phyloP scores from a whole-genome alignment of 1,140 invertebrate genomes.

The Argopecten irradians region DNA sequence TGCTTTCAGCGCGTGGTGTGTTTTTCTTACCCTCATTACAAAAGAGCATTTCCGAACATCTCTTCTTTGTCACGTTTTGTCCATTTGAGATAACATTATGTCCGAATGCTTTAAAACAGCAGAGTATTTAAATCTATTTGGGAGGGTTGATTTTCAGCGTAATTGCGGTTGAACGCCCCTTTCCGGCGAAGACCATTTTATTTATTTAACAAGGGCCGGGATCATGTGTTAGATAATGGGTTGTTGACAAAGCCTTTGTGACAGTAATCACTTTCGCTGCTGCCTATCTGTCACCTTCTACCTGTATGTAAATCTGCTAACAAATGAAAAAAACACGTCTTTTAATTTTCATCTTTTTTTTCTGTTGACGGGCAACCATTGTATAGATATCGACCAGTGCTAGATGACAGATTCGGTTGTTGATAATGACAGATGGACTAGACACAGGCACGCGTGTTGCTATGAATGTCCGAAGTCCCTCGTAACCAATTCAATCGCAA shows the following conservation, averaged over 20 bases:
- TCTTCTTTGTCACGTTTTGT: not conserved
- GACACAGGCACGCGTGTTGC: not conserved
- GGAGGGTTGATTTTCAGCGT: not conserved
- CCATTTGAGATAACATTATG: not conserved
- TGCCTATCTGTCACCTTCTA: not conserved
- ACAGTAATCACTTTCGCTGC: not conserved
- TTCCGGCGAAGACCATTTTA: not conserved
- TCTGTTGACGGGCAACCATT: not conserved
- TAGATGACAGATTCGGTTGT: not conserved
- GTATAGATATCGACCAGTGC: not conserved
- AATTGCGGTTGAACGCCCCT: not conserved
- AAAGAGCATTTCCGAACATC: conserved; percentile 5
- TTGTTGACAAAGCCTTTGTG: not conserved
- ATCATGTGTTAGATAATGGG: not conserved
- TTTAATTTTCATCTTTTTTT: conserved; percentile 10
- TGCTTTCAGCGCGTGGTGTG: conserved; percentile 5
- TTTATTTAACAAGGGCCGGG: not conserved
- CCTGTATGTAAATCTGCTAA: not conserved
- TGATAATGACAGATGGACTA: not conserved
- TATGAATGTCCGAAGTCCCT: not conserved
- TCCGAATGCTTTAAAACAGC: not conserved
- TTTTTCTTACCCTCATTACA: conserved; percentile 11
- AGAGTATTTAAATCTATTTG: not conserved
- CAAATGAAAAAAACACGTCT: not conserved
- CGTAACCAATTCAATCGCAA: not conserved